Evolutionary conservation across 2,888 invertebrate genomes (phyloP).

Genomic region (Conchocele bisecta): DNA sequence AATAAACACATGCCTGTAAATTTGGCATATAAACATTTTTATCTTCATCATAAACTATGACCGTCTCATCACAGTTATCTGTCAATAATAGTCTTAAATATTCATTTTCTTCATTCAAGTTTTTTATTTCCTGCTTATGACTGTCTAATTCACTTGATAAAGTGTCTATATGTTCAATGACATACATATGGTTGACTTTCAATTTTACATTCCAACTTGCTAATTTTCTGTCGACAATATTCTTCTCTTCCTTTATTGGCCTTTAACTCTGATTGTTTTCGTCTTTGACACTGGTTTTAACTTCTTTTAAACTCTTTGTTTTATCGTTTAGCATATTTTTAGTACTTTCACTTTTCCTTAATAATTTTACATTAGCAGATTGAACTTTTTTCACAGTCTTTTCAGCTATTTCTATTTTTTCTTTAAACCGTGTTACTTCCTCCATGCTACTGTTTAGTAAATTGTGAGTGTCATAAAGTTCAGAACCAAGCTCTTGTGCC

Average conservation of each 20-base stretch:
- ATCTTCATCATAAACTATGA: slow-evolving; percentile 21
- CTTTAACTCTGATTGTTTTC: background rate
- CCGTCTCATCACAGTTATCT: background rate
- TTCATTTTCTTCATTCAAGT: slow-evolving; percentile 16
- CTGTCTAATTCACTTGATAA: background rate
- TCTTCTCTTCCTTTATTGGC: no score
- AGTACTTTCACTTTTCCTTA: no score
- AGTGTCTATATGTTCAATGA: no score
- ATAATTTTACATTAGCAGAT: no score
- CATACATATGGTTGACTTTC: no score
- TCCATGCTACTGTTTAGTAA: no score
- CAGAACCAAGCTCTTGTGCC: background rate
- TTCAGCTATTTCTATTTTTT: no score
- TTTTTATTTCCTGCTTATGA: background rate
- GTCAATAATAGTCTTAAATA: background rate
- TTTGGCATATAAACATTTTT: slow-evolving; percentile 6
- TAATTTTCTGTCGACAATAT: no score
- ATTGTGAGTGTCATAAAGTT: no score
- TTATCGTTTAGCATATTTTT: no score
- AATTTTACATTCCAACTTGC: background rate
- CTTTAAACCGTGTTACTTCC: no score
- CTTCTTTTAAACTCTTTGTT: background rate
- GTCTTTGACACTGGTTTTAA: background rate
- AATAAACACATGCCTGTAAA: slow-evolving; percentile 27
- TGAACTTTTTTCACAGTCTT: no score